phyloP scores from a whole-genome alignment of 2,113 vertebrate species.

The Seriola quinqueradiata region DNA sequence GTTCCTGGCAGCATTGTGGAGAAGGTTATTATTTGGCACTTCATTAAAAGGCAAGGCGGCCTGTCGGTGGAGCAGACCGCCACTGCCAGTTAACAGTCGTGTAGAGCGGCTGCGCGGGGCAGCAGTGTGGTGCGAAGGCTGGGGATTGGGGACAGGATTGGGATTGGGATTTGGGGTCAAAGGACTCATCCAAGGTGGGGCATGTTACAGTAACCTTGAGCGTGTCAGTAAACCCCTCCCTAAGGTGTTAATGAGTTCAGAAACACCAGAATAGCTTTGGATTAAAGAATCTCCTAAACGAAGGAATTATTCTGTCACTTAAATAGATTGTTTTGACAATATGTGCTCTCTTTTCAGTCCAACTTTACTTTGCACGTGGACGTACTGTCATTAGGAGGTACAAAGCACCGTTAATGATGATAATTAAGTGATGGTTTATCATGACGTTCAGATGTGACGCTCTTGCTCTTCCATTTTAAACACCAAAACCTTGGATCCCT shows the following conservation, averaged over 20 bases:
- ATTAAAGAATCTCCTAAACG: slow-evolving; percentile 69
- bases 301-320: slow-evolving; percentile 71
- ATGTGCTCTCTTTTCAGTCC: slow-evolving; percentile 69
- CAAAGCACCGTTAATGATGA: slow-evolving; percentile 77
- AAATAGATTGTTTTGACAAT: slow-evolving; percentile 63
- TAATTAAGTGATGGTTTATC: slow-evolving; percentile 62
- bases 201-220: slow-evolving; percentile 76
- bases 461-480: slow-evolving; percentile 52
- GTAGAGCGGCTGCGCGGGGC: slow-evolving; percentile 81
- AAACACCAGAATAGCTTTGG: slow-evolving; percentile 77
- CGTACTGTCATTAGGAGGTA: slow-evolving; percentile 63
- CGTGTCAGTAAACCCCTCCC: slow-evolving; percentile 49
- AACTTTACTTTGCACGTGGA: slow-evolving; percentile 71
- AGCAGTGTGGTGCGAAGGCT: slow-evolving; percentile 71
- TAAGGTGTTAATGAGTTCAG: slow-evolving; percentile 75
- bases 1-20: slow-evolving; percentile 84
- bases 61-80: slow-evolving; percentile 76
- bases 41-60: slow-evolving; percentile 84
- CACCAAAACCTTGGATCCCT: slow-evolving; percentile 52
- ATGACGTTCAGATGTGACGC: slow-evolving; percentile 57
- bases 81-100: slow-evolving; percentile 87
- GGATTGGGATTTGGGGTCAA: slow-evolving; percentile 75
- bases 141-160: slow-evolving; percentile 69
- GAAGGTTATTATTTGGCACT: slow-evolving; percentile 87
- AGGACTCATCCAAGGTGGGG: slow-evolving; percentile 77